Evolutionary conservation across 2,113 vertebrate genomes (phyloP).

Genomic region (Calidris pygmaea): DNA sequence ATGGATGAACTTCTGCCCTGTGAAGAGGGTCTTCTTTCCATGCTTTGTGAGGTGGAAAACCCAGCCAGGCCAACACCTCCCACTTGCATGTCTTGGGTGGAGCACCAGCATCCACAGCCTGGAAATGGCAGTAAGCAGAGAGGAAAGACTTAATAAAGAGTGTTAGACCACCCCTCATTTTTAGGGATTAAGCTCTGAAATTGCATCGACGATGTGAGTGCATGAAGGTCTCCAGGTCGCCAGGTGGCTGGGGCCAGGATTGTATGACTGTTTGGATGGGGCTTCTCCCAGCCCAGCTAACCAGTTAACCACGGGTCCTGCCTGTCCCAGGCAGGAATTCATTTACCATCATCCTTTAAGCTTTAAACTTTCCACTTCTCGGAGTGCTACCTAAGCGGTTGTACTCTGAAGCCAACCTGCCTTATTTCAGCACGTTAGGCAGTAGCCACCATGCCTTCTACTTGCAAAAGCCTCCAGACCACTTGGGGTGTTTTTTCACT

Average conservation of each 20-base stretch:
- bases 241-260: accelerated
- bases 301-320: not conserved
- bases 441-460: not conserved
- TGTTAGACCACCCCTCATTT: not conserved
- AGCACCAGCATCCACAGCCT: not conserved
- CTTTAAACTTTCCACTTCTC: not conserved
- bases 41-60: not conserved
- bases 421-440: not conserved
- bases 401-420: not conserved
- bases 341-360: not conserved
- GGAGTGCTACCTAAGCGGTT: not conserved
- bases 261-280: not conserved
- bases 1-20: not conserved
- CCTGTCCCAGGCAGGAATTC: not conserved
- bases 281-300: not conserved
- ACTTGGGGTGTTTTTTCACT: not conserved
- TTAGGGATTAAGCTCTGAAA: not conserved
- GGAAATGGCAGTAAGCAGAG: not conserved
- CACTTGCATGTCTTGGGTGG: accelerated
- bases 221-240: not conserved
- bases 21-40: not conserved
- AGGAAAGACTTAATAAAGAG: not conserved
- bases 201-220: accelerated
- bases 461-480: not conserved
- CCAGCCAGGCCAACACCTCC: accelerated